Conservation (phyloP, 2,113 vertebrate species). For the Sebastes schlegelii region DNA sequence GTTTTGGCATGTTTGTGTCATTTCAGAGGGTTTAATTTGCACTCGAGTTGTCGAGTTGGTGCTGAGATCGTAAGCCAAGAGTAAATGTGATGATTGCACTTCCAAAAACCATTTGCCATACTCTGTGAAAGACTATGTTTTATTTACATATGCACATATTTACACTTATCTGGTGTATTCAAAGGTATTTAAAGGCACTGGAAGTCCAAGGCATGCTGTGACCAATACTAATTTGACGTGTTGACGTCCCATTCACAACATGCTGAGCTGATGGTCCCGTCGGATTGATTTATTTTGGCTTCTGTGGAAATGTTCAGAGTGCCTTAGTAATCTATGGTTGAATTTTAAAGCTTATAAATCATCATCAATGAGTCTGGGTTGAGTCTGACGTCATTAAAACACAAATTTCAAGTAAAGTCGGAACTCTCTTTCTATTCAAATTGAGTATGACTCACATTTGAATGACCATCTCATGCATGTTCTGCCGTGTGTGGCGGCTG, state of each 20-base stretch:
- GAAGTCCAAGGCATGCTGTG: background rate
- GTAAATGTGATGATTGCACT: slow-evolving; percentile 25
- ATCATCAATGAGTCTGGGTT: background rate
- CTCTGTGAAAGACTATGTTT: background rate
- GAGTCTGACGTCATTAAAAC: background rate
- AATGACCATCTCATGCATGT: background rate
- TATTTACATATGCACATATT: too few relatives aligned
- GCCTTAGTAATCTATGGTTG: background rate
- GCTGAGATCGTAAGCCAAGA: slow-evolving; percentile 3
- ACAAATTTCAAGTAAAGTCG: background rate
- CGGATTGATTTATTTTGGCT: background rate
- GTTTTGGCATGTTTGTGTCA: slow-evolving; percentile 40
- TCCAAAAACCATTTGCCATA: slow-evolving; percentile 1
- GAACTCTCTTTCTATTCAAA: slow-evolving; percentile 7
- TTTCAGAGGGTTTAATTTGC: slow-evolving; percentile 38
- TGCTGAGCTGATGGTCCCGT: background rate
- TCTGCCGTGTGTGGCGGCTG: background rate
- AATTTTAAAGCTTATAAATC: background rate
- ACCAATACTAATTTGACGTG: background rate
- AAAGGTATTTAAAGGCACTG: background rate
- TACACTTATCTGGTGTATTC: background rate
- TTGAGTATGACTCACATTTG: slow-evolving; percentile 4
- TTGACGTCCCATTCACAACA: background rate
- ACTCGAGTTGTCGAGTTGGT: slow-evolving; percentile 24
- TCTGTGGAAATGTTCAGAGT: background rate